Base-by-base conservation (phyloP, 2,888 invertebrate genomes). In the Axea sp. region DNA sequence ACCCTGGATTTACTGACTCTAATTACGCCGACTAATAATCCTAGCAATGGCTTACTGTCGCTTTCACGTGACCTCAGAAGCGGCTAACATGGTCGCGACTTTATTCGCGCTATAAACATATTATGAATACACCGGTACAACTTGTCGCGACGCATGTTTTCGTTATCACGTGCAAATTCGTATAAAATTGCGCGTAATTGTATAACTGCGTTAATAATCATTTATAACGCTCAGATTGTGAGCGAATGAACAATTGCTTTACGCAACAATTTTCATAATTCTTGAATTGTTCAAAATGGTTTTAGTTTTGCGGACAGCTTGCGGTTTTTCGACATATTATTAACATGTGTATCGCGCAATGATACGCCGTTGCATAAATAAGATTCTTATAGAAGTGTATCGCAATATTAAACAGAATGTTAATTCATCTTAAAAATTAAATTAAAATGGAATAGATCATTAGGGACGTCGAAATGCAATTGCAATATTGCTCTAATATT, bases 21-120 rank as follows among this genome's bases (percentile, higher is more conserved):
- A 69, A 69, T 69, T 69, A 62, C 69, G 9, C 45, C 60, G 39
- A 45, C 60, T 60, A 69, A 69, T 69, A 69, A 69, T 51, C 45
- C 68, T 51, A 59, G 37, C 69, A 26, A 60, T 55, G 12, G 31
- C 55, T 62, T 33, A 71, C 69, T 71, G 62, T 71, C 62, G 53
- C 69, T 71, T 71, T 71, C 69, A 55, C 69, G 69, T 55, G 55
- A 71, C 55, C 62, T 60, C 59, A 53, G 26, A 28, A 41, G 24
- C 33, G 41, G 35, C 45, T 35, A 49, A 49, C 62, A 28, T 49
- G 30, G 39, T 37, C 22, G 60, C 59, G 9, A 35, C 24, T 53
- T 19, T 35, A 12, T n/a, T n/a, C 31, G 22, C 11, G 26, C 35
- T 55, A 30, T 24, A 55, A 55, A 47, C 33, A 31, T 24, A 53